Evolutionary conservation across 2,888 invertebrate species (phyloP), one percentile per base, ranked within the genome.

Genomic region (Acronicta psi): DNA sequence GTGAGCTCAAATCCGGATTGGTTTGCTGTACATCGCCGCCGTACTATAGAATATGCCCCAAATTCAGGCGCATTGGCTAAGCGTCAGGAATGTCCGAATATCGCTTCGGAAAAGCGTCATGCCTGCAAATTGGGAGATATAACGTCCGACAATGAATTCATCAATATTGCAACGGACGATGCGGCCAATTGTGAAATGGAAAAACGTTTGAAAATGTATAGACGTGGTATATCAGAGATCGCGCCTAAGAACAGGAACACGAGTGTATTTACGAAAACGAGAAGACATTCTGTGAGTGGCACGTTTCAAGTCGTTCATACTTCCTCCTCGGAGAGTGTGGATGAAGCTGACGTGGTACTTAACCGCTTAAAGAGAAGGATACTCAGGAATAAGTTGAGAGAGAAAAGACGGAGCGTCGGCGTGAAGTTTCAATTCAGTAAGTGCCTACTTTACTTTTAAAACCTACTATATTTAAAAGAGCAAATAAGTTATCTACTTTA

Each of bases 271-370:
- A 79, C 82, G 58, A 87, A 85, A 80, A 86, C 83, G 73, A 85
- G 93, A 74, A 86, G 93, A 77, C 88, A 90, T 81, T 93, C 94
- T 45, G 82, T 90, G 69, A 85, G 86, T 82, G 89, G 84, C 66
- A 80, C 81, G 71, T 78, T 84, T 75, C 79, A 79, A 66, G 75
- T 85, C 60, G 79, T 73, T 71, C 84, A 85, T 74, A 90, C 91
- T 80, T 94, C 94, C 62, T 94, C 94, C 40, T 94, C 94, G 25
- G 94, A 94, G 80, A 94, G 94, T 82, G 87, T 94, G 56, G 94
- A 94, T 73, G 94, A 94, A 80, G 94, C 94, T 54, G 94, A 94
- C 83, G 82, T 92, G 59, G 90, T 94, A 78, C 90, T 94, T 69
- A 91, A 87, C 84, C 89, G 94, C 43, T 82, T 94, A 72, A 91